phyloP scores from a whole-genome alignment of 1,140 invertebrate species.

The Oryzaephilus surinamensis region DNA sequence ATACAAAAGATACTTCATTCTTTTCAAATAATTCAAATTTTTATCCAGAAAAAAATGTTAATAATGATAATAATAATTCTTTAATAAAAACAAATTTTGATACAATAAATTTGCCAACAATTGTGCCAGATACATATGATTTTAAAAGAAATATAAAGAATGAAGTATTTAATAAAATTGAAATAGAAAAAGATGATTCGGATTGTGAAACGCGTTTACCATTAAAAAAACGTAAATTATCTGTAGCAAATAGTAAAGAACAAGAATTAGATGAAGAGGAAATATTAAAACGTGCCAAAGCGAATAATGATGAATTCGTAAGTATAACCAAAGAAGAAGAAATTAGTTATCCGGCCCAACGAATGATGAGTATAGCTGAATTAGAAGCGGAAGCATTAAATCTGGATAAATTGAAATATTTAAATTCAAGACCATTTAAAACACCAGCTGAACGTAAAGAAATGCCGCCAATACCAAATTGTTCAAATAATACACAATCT shows the following conservation, averaged over 20 bases:
- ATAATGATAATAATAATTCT: conserved; percentile 2
- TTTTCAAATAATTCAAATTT: conserved; percentile 8
- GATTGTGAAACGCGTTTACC: conserved; percentile 16
- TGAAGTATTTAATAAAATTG: conserved; percentile 10
- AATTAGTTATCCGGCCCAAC: conserved; percentile 24
- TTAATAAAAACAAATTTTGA: neutral
- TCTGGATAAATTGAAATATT: conserved; percentile 3
- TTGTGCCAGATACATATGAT: conserved; percentile 12
- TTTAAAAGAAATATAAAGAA: conserved; percentile 14
- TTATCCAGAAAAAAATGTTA: neutral
- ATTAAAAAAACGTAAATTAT: conserved; percentile 23
- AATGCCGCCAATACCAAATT: conserved; percentile 18
- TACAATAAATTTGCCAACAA: conserved; percentile 8
- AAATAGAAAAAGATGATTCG: conserved; percentile 11
- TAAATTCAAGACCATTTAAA: conserved; percentile 14
- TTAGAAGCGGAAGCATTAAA: conserved; percentile 14
- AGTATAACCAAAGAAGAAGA: conserved; percentile 14
- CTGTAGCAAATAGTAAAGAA: conserved; percentile 12
- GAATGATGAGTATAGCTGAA: conserved; percentile 27
- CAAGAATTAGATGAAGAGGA: conserved; percentile 7
- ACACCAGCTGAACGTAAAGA: conserved; percentile 22
- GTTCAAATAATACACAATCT: conserved; percentile 5
- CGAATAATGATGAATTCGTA: conserved; percentile 8
- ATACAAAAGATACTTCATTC: neutral
- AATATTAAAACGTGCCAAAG: neutral